phyloP scores from a whole-genome alignment of 2,888 invertebrate genomes.

The Cacoxenus indagator region DNA sequence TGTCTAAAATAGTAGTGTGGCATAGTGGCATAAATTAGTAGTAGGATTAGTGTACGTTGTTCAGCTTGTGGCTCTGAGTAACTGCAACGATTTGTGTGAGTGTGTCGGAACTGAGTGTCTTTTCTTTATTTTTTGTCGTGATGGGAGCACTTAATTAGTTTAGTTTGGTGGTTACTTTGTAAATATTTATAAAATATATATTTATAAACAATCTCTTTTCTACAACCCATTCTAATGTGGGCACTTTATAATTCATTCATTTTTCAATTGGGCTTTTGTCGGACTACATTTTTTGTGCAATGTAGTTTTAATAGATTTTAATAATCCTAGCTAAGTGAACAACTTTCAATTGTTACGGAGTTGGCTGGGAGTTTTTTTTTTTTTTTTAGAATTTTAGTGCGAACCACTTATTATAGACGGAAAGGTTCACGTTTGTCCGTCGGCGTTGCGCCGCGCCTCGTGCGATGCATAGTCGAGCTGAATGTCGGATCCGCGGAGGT shows the following conservation, averaged over 20 bases:
- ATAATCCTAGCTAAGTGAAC: too few species aligned
- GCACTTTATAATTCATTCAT: conserved; percentile 30
- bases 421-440: conserved; percentile 78
- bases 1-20: conserved; percentile 11
- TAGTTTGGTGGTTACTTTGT: conserved; percentile 20
- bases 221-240: conserved; percentile 27
- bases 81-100: conserved; percentile 9
- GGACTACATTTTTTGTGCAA: conserved; percentile 35
- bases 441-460: conserved; percentile 70
- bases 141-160: neutral
- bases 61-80: conserved; percentile 37
- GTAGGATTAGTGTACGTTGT: conserved; percentile 47
- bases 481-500: conserved; percentile 68
- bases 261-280: conserved; percentile 21
- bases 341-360: conserved; percentile 42
- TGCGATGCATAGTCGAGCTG: conserved; percentile 65
- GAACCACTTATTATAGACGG: conserved; percentile 74
- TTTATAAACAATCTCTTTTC: conserved; percentile 22
- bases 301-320: neutral
- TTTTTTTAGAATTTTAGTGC: conserved; percentile 37
- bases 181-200: conserved; percentile 25
- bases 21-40: conserved; percentile 16
- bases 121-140: neutral
- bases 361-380: conserved; percentile 31
- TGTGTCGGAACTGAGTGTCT: neutral